These are phyloP conservation scores for Caenorhabditis panamensis DNA, from an alignment of 2,888 invertebrate species.

Conservation along the genomic window DNA sequence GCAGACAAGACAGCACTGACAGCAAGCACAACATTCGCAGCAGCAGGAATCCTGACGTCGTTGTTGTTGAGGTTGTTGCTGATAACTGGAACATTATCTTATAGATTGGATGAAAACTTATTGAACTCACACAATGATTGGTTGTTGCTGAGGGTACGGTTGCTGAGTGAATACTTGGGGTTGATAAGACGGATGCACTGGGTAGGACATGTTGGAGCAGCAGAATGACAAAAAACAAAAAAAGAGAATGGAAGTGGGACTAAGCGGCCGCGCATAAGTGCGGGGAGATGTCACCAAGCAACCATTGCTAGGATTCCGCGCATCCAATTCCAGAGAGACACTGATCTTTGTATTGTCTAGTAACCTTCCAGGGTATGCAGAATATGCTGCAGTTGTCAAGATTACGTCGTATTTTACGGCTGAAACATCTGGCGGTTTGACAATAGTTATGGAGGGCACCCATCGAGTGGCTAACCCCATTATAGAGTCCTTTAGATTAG, in stretches of 20 bases:
- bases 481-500: no score
- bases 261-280: background rate
- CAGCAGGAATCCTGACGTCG: slow-evolving; percentile 38
- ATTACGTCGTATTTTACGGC: no score
- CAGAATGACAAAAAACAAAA: background rate
- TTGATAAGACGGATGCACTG: slow-evolving; percentile 41
- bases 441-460: no score
- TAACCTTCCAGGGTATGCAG: background rate
- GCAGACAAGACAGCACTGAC: slow-evolving; percentile 49
- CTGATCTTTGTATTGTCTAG: background rate
- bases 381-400: no score
- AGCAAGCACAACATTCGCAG: slow-evolving; percentile 48
- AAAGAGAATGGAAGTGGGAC: background rate
- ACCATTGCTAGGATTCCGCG: slow-evolving; percentile 27
- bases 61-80: slow-evolving; percentile 37
- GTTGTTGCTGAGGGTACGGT: slow-evolving; percentile 54
- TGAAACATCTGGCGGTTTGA: no score
- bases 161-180: slow-evolving; percentile 45
- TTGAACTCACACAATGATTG: slow-evolving; percentile 43
- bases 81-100: slow-evolving; percentile 8
- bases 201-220: slow-evolving; percentile 35
- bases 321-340: background rate
- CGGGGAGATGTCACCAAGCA: slow-evolving; percentile 32
- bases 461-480: no score
- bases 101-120: slow-evolving; percentile 1